Percentiles rank a stretch among this genome's conserved stretches.
Evolutionary conservation across 64 coral and sea anemone species (phyloP).

Genomic region (Cladopsammia gracilis): DNA sequence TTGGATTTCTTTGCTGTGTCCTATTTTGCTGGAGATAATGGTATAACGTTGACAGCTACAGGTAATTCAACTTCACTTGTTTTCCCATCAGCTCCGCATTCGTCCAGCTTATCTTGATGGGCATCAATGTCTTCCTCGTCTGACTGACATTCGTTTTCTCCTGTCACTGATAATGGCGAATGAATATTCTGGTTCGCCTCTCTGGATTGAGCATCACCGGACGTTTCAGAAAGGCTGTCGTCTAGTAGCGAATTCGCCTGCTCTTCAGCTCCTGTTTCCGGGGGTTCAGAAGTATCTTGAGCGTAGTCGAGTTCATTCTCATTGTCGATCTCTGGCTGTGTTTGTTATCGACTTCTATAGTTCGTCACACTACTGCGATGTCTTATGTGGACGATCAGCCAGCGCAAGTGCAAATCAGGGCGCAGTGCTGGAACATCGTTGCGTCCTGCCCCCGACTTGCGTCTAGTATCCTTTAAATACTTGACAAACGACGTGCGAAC

Average conservation of each 20-base stretch:
- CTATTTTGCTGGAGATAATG: too few species aligned
- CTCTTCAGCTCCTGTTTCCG: too few species aligned
- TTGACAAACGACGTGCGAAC: not conserved
- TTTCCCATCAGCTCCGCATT: too few species aligned
- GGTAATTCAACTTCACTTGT: too few species aligned
- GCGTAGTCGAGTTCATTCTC: not conserved
- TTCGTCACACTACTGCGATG: slow-evolving; percentile 16
- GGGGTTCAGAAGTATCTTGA: too few species aligned
- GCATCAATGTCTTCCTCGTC: too few species aligned
- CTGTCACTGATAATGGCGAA: not conserved
- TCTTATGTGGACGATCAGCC: slow-evolving; percentile 47
- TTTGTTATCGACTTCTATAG: slow-evolving; percentile 38
- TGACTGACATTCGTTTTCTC: not conserved
- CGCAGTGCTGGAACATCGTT: slow-evolving; percentile 30
- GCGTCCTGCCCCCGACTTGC: slow-evolving; percentile 6
- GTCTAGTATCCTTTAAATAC: not conserved
- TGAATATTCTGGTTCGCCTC: too few species aligned
- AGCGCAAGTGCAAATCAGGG: slow-evolving; percentile 28
- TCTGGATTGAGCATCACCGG: too few species aligned
- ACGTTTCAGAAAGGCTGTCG: not conserved
- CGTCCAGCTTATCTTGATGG: too few species aligned
- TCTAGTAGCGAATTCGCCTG: not conserved
- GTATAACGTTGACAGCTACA: too few species aligned
- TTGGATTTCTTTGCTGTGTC: too few species aligned
- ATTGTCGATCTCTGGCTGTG: not conserved